Base-by-base conservation (phyloP, 2,888 invertebrate genomes). In the Andrena bicolor region DNA sequence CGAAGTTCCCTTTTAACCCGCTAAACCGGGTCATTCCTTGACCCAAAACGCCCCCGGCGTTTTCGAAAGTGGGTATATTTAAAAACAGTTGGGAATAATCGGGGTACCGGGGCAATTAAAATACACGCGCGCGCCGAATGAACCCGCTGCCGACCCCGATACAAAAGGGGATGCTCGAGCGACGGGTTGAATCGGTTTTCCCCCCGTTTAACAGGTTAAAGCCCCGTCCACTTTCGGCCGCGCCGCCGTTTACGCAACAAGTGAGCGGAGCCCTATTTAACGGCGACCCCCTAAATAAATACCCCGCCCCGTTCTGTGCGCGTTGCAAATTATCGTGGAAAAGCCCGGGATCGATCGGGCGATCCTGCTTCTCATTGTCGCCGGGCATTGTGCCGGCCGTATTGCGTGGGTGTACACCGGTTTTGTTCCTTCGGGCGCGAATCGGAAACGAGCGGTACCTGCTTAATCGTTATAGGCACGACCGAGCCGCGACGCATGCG, bases 371-470 rank as follows among this genome's bases (percentile, higher is more conserved):
- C 53, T 58, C 76, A 78, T 84, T 84, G 76, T 82, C 23, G 3
- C 49, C 10, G 1, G 60, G 23, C 32, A 32, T 30, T 49, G 70
- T 30, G 48, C 58, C 32, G 49, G 26, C 7, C 68, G 58, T 77
- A 76, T n/a, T n/a, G 76, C 77, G 28, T 69, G 74, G 63, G 69
- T 41, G 71, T 23, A 53, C 56, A 32, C 53, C 41, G 41, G 75
- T 73, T 78, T 80, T 76, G 81, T 83, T 82, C 75, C 72, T 63
- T 61, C 32, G 64, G 74, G 71, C 70, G 73, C 71, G 74, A 76
- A 79, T 87, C 87, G 87, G 87, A 87, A 87, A 82, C 69, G 81
- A 66, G 61, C 20, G 56, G 56, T 85, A 76, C 71, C 74, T 79
- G 72, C 72, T 49, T 26, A 10, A 23, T 23, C 56, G 8, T 28